Base-by-base conservation (phyloP, 2,888 invertebrate genomes). In the Cyclophora albipunctata region DNA sequence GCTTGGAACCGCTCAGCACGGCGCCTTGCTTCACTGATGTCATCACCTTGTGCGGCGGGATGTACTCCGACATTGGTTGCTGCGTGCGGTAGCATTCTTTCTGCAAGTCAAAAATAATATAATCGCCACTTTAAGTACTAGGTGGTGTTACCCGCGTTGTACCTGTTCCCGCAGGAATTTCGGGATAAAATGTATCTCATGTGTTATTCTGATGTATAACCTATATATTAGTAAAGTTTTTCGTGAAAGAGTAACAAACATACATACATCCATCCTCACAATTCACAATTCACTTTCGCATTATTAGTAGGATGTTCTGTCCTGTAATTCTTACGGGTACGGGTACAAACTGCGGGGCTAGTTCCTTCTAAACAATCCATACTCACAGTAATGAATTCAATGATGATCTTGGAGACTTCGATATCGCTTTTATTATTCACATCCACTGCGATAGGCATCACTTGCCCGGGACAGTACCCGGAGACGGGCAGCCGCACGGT, bases 401-500 rank as follows among this genome's bases (percentile, higher is more conserved):
- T 73, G 3, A 61, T 44, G n/a, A 84, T 71, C 48, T 66, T 67
- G 3, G 59, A 63, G 4, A 85, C 63, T 57, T 84, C 82, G 2
- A 69, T 57, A 3, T 45, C 66, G 54, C 73, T 72, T 0, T 63
- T 45, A 49, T 84, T 84, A 0, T 66, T 43, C 0, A 71, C 73
- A 2, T 63, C 49, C 0, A 84, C 57, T 0, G 57, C 51, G 2
- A 81, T 63, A 0, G 82, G 79, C 7, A 84, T 63, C 5, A 7
- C 33, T 54, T 79, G 76, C 0, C 82, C 84, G 5, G 84, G 78
- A 37, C 78, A 78, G 61, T 69, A 80, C 3, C 78, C 83, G 0
- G 69, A 60, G 20, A 65, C 65, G 0, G 82, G 82, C 45, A 79
- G 46, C 0, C 53, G 54, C 0, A 76, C 55, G 3, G 54, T 57